Percentiles rank a stretch among this genome's conserved stretches.
Evolutionary conservation across 1,140 invertebrate species (phyloP).

Genomic region (Ladona fulva): DNA sequence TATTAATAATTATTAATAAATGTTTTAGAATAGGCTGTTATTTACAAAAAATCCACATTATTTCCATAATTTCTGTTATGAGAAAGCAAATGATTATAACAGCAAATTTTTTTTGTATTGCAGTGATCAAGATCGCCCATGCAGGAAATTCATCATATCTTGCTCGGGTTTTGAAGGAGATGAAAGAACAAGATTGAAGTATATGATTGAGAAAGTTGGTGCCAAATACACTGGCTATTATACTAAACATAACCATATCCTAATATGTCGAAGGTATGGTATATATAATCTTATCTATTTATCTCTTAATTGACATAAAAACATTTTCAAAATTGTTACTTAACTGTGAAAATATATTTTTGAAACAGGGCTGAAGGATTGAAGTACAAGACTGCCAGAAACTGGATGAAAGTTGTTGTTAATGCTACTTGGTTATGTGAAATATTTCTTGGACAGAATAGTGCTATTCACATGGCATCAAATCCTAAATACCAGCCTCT

Average conservation of each 20-base stretch:
- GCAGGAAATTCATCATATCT: slow-evolving; percentile 55
- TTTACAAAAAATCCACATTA: too few species aligned
- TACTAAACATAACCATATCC: slow-evolving; percentile 42
- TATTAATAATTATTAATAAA: too few species aligned
- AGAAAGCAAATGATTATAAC: too few species aligned
- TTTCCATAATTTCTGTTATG: too few species aligned
- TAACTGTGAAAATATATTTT: slow-evolving; percentile 19
- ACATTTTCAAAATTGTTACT: neutral
- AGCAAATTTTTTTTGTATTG: slow-evolving; percentile 25
- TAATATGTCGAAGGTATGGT: slow-evolving; percentile 47
- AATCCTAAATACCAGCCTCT: slow-evolving; percentile 83
- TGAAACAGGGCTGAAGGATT: slow-evolving; percentile 63
- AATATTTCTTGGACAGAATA: slow-evolving; percentile 79
- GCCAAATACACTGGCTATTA: slow-evolving; percentile 64
- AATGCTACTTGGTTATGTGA: slow-evolving; percentile 92
- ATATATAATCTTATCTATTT: neutral
- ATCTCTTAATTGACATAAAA: neutral
- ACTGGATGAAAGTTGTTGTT: slow-evolving; percentile 76
- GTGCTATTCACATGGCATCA: slow-evolving; percentile 68
- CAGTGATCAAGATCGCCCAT: slow-evolving; percentile 45
- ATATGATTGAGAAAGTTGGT: slow-evolving; percentile 77
- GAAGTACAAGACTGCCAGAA: slow-evolving; percentile 81
- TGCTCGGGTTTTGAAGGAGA: slow-evolving; percentile 79
- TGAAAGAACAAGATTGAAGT: slow-evolving; percentile 66
- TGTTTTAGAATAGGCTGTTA: too few species aligned